These are phyloP conservation scores for Papilio glaucus DNA, from an alignment of 1,140 invertebrate genomes.

Conservation along the genomic window DNA sequence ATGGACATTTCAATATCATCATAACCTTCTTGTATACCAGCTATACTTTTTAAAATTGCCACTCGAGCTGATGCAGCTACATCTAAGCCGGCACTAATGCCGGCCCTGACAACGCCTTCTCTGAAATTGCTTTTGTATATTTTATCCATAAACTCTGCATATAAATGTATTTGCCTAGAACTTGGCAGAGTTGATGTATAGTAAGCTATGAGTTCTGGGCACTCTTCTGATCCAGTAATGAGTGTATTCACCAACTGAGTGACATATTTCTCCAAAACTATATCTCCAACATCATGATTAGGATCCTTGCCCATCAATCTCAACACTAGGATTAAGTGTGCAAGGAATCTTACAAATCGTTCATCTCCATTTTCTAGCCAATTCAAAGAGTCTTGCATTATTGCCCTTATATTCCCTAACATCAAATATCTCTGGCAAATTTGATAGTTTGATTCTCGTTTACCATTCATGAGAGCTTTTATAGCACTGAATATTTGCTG, in stretches of 20 bases:
- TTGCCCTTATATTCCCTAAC: conserved; percentile 73
- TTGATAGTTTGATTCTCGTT: conserved; percentile 79
- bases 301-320: conserved; percentile 89
- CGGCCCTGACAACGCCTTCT: conserved; percentile 78
- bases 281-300: conserved; percentile 87
- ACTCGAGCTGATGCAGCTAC: conserved; percentile 92
- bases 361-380: conserved; percentile 71
- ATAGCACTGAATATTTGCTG: conserved; percentile 88
- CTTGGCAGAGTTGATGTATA: conserved; percentile 91
- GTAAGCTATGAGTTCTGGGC: conserved; percentile 90
- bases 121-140: conserved; percentile 86
- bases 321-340: conserved; percentile 93
- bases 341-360: conserved; percentile 90
- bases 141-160: conserved; percentile 90
- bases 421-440: conserved; percentile 77
- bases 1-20: conserved; percentile 71
- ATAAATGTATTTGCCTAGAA: conserved; percentile 89
- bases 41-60: conserved; percentile 91
- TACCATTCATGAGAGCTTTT: conserved; percentile 75
- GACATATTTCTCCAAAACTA: conserved; percentile 89
- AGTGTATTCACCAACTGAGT: conserved; percentile 88
- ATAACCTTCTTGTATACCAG: conserved; percentile 75
- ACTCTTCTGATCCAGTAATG: conserved; percentile 81
- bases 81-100: conserved; percentile 88
- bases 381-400: conserved; percentile 74